Conservation (phyloP, 2,888 invertebrate genomes). For the Dasysyrphus tricinctus region DNA sequence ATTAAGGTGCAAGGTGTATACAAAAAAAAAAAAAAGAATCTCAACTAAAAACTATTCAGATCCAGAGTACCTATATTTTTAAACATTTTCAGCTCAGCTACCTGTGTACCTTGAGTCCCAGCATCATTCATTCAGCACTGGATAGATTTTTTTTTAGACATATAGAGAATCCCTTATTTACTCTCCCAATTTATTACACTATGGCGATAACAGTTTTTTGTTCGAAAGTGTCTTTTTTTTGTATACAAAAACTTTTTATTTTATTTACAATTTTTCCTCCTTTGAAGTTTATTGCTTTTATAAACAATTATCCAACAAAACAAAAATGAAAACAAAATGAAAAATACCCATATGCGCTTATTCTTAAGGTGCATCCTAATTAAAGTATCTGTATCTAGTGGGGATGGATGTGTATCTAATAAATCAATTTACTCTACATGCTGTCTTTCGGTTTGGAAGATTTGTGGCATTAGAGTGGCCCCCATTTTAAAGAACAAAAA, state of each 20-base stretch:
- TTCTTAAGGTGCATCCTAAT: slow-evolving; percentile 14
- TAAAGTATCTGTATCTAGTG: slow-evolving; percentile 19
- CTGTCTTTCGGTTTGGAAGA: slow-evolving; percentile 14
- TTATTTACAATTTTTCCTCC: slow-evolving; percentile 34
- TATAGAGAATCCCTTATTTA: slow-evolving; percentile 28
- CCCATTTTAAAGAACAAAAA: slow-evolving; percentile 26
- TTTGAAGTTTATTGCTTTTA: slow-evolving; percentile 58
- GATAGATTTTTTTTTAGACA: neutral
- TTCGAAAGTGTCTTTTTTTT: neutral
- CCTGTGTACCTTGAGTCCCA: neutral
- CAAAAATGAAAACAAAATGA: neutral
- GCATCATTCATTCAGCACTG: neutral
- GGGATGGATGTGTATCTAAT: slow-evolving; percentile 8
- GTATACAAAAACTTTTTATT: slow-evolving; percentile 24
- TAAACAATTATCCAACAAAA: too few relatives aligned
- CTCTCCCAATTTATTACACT: slow-evolving; percentile 33
- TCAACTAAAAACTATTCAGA: neutral
- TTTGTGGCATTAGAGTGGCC: slow-evolving; percentile 33
- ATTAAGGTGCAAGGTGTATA: neutral
- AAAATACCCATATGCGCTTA: slow-evolving; percentile 24
- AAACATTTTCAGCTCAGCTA: neutral
- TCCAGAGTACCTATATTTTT: neutral
- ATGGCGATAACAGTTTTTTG: neutral
- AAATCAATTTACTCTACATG: neutral
- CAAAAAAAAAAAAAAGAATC: too few relatives aligned